Percentiles rank a stretch among this genome's conserved stretches.
These are phyloP conservation scores for Argya squamiceps DNA, from an alignment of 2,797 vertebrate genomes.

Conservation along the genomic window DNA sequence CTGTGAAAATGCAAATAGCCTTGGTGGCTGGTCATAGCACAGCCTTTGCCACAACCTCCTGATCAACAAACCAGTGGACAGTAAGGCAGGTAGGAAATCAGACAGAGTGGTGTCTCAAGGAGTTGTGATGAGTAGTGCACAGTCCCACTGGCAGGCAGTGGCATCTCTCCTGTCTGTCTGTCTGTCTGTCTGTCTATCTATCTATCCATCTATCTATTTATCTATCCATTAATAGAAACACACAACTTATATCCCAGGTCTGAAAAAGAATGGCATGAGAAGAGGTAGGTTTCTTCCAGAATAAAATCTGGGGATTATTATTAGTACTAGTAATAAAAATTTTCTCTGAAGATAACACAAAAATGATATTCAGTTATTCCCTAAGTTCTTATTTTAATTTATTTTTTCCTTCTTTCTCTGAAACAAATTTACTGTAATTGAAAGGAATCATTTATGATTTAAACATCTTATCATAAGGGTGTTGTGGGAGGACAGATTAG, in stretches of 20 bases:
- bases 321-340: not conserved
- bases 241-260: not conserved
- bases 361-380: not conserved
- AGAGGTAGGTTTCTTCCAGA: not conserved
- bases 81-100: not conserved
- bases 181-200: fast-evolving
- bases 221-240: not conserved
- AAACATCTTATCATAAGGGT: not conserved
- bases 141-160: not conserved
- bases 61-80: not conserved
- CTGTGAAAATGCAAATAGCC: not conserved
- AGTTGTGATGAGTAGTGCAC: not conserved
- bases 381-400: not conserved
- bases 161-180: not conserved
- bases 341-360: not conserved
- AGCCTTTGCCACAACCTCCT: not conserved
- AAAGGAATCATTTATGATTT: not conserved
- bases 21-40: not conserved
- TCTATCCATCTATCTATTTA: not conserved
- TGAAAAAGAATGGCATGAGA: not conserved
- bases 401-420: not conserved
- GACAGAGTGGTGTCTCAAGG: not conserved
- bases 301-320: not conserved
- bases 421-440: not conserved
- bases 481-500: not conserved